These are phyloP conservation scores for Coelopa pilipes DNA, from an alignment of 2,888 invertebrate genomes.

Conservation along the genomic window DNA sequence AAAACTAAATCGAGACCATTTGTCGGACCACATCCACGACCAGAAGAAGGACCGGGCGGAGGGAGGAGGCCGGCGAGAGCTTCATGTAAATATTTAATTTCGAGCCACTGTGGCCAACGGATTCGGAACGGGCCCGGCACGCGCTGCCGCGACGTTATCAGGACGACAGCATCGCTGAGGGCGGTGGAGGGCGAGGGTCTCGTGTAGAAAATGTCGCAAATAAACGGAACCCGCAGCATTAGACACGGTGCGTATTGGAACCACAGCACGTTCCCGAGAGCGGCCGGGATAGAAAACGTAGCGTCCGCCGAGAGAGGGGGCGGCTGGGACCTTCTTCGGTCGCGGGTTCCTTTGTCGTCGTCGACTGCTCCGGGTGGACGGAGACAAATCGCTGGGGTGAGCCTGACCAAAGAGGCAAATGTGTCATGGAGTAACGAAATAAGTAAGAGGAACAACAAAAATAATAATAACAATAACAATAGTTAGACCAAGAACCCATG, in stretches of 20 bases:
- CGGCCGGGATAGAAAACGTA: conserved; percentile 21
- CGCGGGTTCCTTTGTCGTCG: conserved; percentile 14
- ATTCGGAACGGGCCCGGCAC: conserved; percentile 56
- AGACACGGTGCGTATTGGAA: conserved; percentile 49
- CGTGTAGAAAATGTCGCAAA: conserved; percentile 47
- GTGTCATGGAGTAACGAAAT: background rate
- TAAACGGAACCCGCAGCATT: conserved; percentile 62
- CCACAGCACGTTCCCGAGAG: conserved; percentile 26
- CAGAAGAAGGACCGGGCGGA: too few relatives aligned
- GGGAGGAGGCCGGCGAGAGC: background rate
- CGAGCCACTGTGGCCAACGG: conserved; percentile 62
- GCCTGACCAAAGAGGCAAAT: background rate
- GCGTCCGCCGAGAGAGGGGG: background rate
- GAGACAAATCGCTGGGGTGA: conserved; percentile 17
- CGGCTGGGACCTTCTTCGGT: background rate
- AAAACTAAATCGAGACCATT: conserved; percentile 43
- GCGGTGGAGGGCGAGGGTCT: background rate
- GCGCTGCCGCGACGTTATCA: conserved; percentile 35
- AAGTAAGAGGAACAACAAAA: background rate
- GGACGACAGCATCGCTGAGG: conserved; percentile 29
- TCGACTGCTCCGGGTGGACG: background rate
- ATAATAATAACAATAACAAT: background rate
- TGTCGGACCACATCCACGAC: background rate
- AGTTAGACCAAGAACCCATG: background rate
- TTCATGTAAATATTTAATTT: conserved; percentile 63